These are phyloP conservation scores for Coelogynopora nodosa DNA, from an alignment of 2,888 invertebrate species.

Conservation along the genomic window DNA sequence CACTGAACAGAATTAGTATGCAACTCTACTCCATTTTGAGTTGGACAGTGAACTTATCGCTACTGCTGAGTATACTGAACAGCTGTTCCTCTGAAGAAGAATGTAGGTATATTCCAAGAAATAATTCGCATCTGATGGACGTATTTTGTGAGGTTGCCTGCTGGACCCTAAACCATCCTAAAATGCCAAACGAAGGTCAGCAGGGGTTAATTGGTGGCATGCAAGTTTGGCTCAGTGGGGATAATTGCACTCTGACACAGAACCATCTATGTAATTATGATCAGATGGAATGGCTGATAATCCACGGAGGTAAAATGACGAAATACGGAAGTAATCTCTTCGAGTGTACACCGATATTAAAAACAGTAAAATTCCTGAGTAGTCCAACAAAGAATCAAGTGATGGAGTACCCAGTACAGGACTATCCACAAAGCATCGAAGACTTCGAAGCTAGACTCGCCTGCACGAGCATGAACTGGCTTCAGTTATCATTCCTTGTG, in stretches of 20 bases:
- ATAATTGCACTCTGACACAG: neutral
- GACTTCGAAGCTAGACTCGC: neutral
- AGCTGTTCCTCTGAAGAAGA: too few relatives aligned
- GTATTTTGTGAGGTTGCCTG: neutral
- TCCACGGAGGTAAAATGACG: neutral
- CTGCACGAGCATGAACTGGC: neutral
- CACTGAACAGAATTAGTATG: too few relatives aligned
- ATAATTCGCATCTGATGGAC: neutral
- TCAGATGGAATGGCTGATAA: neutral
- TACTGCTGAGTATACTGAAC: too few relatives aligned
- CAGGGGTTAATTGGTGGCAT: neutral
- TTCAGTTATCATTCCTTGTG: neutral
- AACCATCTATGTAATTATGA: neutral
- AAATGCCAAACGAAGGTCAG: neutral
- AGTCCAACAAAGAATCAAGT: neutral
- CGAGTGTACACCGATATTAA: neutral
- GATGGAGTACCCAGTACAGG: neutral
- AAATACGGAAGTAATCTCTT: neutral
- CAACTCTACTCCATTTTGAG: too few relatives aligned
- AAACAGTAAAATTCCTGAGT: neutral
- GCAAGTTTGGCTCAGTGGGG: neutral
- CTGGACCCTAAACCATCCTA: neutral
- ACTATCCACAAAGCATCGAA: neutral
- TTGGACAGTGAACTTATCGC: too few relatives aligned
- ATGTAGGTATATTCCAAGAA: neutral